Evolutionary conservation across 2,113 vertebrate species (phyloP), one percentile per base, ranked within the genome.

Genomic region (Spea bombifrons): DNA sequence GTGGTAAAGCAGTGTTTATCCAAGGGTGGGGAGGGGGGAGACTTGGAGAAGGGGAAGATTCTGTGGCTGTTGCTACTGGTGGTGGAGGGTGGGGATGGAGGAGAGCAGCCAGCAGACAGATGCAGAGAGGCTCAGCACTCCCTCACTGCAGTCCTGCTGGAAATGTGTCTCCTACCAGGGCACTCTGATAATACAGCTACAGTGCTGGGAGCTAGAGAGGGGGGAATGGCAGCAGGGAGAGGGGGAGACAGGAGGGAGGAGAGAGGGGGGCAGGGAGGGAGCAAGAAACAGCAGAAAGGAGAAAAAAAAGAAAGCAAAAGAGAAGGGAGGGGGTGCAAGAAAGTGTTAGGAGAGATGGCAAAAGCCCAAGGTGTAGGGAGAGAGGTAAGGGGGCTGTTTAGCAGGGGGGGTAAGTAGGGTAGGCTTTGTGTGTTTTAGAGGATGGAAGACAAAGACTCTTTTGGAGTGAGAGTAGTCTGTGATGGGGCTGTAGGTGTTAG

Each of bases 181-280:
- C 64, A 49, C 70, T 44, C 30, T 73, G 70, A 80, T 67, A 61
- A 66, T 73, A 30, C 48, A 70, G 55, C 53, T 43, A 13, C 16
- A 73, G 69, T 46, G 61, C 61, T 66, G 73, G 65, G 64, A 75
- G 64, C 48, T 71, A 50, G n/a, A 13, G 69, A 53, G 13, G 49
- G 16, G 16, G 49, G 49, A 53, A 7, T 8, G n/a, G 69, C 57
- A 78, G 76, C 68, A 49, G 10, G 52, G 55, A 53, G 75, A 53
- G 75, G 67, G 69, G 68, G 73, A 67, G 75, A 76, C 61, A 57
- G 75, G 50, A 75, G 74, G 75, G 67, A 65, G 68, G 67, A 47
- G 15, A 68, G 66, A n/a, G 48, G 66, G 66, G 15, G 46, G 66
- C 9, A 43, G 59, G 8, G 16, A 73, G 66, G 67, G 57, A 75